phyloP scores from a whole-genome alignment of 2,113 vertebrate species.

The Rissa tridactyla region DNA sequence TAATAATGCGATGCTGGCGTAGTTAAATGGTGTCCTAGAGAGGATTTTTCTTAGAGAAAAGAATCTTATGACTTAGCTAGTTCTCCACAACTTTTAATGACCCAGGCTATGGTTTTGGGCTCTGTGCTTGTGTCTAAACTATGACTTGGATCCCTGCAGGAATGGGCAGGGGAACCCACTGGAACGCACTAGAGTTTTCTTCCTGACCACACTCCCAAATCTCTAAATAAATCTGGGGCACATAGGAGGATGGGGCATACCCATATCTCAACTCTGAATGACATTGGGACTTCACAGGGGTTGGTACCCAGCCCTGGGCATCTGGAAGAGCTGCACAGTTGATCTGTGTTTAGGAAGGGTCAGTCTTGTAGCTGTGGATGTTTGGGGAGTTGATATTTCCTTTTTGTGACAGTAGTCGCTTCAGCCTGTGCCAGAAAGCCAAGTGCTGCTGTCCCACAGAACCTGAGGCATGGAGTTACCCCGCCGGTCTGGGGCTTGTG shows the following conservation, averaged over 20 bases:
- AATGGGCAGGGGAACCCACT: not conserved
- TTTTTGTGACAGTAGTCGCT: not conserved
- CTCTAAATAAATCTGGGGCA: not conserved
- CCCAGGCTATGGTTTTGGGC: not conserved
- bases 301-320: not conserved
- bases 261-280: not conserved
- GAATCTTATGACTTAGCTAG: not conserved
- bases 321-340: not conserved
- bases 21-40: not conserved
- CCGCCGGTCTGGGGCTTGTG: not conserved
- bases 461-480: not conserved
- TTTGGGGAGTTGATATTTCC: not conserved
- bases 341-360: not conserved
- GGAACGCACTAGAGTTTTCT: not conserved
- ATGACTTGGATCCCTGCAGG: not conserved
- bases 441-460: not conserved
- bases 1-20: not conserved
- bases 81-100: not conserved
- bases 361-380: not conserved
- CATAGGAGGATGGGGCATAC: not conserved
- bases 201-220: not conserved
- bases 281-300: not conserved
- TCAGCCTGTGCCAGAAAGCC: not conserved
- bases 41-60: not conserved
- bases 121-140: not conserved